Evolutionary conservation across 1,140 invertebrate species (phyloP).

Genomic region (Coenobita brevimanus): DNA sequence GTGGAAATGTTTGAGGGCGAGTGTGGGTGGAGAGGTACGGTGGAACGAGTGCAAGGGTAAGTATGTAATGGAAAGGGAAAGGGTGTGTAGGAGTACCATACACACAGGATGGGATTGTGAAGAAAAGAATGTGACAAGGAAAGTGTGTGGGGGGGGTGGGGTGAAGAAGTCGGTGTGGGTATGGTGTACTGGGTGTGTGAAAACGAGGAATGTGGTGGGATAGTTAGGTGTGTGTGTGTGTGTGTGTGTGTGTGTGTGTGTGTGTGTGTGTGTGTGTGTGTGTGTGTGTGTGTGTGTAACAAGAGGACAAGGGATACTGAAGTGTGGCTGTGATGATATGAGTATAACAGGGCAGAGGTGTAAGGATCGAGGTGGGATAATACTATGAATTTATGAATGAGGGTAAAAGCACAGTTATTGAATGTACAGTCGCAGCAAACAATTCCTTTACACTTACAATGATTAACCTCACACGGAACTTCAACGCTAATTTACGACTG

Average conservation of each 20-base stretch:
- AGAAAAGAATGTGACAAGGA: neutral
- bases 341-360: neutral
- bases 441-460: too few relatives aligned
- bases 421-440: too few relatives aligned
- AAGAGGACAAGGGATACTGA: neutral
- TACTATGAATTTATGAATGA: too few relatives aligned
- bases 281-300: neutral
- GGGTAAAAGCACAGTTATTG: too few relatives aligned
- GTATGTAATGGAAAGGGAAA: neutral
- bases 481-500: too few relatives aligned
- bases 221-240: neutral
- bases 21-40: neutral
- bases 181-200: neutral
- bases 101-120: too few relatives aligned
- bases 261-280: neutral
- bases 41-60: neutral
- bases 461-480: too few relatives aligned
- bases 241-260: conserved; percentile 31
- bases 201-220: neutral
- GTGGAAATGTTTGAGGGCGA: neutral
- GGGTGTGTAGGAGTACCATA: too few relatives aligned
- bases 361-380: neutral
- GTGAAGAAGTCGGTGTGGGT: neutral
- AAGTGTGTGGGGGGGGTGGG: neutral
- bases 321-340: neutral